A percentile compares a stretch with the other conserved stretches of the same genome.
phyloP scores from a whole-genome alignment of 2,888 invertebrate genomes.

The Lacanobia oleracea region DNA sequence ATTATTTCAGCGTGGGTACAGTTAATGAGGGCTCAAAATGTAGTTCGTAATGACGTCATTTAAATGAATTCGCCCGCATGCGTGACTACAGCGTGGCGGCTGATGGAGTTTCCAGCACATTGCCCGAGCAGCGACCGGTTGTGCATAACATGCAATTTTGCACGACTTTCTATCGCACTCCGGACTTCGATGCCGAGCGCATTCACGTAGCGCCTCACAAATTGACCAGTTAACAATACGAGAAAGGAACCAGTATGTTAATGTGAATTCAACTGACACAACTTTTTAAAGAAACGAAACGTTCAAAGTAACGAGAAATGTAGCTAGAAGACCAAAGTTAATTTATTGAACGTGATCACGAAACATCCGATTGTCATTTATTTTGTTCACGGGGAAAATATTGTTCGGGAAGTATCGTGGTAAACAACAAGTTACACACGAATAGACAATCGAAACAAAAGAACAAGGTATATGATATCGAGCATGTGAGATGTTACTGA shows the following conservation, averaged over 20 bases:
- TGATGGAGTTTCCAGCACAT: conserved; percentile 75
- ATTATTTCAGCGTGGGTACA: conserved; percentile 28
- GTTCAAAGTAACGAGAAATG: conserved; percentile 38
- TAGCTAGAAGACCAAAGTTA: conserved; percentile 19
- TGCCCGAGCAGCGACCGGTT: conserved; percentile 69
- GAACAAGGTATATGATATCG: conserved; percentile 76
- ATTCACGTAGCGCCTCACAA: conserved; percentile 46
- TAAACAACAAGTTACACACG: conserved; percentile 59
- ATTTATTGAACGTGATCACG: conserved; percentile 40
- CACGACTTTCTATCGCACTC: conserved; percentile 79
- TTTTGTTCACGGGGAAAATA: conserved; percentile 46
- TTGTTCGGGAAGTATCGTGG: conserved; percentile 52
- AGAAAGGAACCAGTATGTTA: conserved; percentile 49
- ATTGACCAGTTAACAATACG: conserved; percentile 49
- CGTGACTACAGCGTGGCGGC: conserved; percentile 67
- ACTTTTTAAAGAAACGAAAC: conserved; percentile 18
- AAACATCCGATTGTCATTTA: conserved; percentile 52
- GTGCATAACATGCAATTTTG: conserved; percentile 77
- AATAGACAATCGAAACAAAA: conserved; percentile 78
- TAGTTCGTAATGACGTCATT: conserved; percentile 63
- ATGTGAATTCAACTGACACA: conserved; percentile 52
- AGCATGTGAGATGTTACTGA: conserved; percentile 82
- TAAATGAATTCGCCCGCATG: conserved; percentile 73
- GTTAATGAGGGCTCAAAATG: conserved; percentile 49
- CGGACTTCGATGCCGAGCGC: conserved; percentile 38